A percentile compares a stretch with the other conserved stretches of the same genome.
phyloP scores from a whole-genome alignment of 2,113 vertebrate species.

The Passer montanus region DNA sequence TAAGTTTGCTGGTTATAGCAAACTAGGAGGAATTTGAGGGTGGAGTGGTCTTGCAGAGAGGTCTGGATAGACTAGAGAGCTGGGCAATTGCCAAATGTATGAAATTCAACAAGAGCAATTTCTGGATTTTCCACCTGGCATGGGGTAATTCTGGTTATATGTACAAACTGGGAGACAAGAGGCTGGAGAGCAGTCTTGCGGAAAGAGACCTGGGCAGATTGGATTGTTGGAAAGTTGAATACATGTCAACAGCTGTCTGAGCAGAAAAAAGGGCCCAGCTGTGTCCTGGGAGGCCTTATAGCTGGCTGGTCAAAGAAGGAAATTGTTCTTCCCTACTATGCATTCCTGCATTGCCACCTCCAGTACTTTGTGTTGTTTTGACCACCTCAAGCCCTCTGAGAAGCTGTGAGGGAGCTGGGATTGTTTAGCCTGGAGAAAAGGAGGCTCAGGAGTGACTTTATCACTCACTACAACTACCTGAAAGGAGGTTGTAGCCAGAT shows the following conservation, averaged over 20 bases:
- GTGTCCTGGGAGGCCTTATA: background rate
- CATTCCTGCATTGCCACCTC: background rate
- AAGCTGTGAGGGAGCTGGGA: background rate
- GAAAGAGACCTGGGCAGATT: background rate
- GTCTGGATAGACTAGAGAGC: background rate
- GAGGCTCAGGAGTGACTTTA: background rate
- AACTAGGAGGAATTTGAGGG: rapidly evolving
- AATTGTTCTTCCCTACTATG: background rate
- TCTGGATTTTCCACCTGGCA: background rate
- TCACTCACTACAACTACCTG: background rate
- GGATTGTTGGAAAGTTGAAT: background rate
- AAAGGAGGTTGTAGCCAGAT: background rate
- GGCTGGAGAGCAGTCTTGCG: background rate
- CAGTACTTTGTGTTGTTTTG: background rate
- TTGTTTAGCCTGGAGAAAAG: background rate
- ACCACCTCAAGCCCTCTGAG: background rate
- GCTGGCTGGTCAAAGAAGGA: rapidly evolving
- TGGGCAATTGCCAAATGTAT: rapidly evolving
- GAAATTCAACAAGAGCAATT: background rate
- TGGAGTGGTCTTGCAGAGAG: background rate
- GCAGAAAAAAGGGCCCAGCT: background rate
- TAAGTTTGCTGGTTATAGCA: background rate
- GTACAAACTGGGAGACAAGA: rapidly evolving
- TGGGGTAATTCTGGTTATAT: rapidly evolving
- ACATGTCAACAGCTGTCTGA: background rate